phyloP scores from a whole-genome alignment of 2,797 vertebrate species.

The Karalla daura region DNA sequence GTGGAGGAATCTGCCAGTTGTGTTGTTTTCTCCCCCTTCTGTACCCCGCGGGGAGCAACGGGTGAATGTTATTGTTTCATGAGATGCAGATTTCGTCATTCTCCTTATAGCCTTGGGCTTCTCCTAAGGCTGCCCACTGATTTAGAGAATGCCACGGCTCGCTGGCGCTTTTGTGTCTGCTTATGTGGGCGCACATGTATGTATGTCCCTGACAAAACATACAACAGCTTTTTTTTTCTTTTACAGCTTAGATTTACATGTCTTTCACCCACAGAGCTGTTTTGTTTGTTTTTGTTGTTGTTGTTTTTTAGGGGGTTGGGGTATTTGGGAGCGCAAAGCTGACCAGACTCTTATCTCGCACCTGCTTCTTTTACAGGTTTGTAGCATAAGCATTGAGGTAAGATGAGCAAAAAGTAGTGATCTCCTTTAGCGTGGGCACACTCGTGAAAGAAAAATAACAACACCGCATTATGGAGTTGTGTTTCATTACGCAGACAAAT shows the following conservation, averaged over 20 bases:
- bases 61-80: constrained; percentile 57
- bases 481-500: constrained; percentile 37
- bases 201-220: constrained; percentile 8
- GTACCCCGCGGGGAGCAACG: constrained; percentile 41
- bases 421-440: constrained; percentile 12
- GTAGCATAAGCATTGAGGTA: constrained; percentile 9
- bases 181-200: neutral
- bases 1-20: constrained; percentile 31
- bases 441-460: neutral
- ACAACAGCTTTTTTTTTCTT: neutral
- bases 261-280: neutral
- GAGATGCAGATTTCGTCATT: constrained; percentile 69
- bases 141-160: constrained; percentile 24
- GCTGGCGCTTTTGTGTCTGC: constrained; percentile 11
- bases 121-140: constrained; percentile 60
- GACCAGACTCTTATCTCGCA: too few relatives aligned
- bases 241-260: too few relatives aligned
- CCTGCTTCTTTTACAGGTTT: too few relatives aligned
- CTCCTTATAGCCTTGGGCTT: constrained; percentile 54
- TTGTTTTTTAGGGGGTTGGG: too few relatives aligned
- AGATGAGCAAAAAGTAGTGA: too few relatives aligned
- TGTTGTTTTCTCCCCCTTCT: constrained; percentile 50
- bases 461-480: constrained; percentile 30
- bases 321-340: too few relatives aligned
- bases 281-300: neutral